Conservation (phyloP, 2,797 vertebrate genomes). For the Tokudaia tokunoshimensis region DNA sequence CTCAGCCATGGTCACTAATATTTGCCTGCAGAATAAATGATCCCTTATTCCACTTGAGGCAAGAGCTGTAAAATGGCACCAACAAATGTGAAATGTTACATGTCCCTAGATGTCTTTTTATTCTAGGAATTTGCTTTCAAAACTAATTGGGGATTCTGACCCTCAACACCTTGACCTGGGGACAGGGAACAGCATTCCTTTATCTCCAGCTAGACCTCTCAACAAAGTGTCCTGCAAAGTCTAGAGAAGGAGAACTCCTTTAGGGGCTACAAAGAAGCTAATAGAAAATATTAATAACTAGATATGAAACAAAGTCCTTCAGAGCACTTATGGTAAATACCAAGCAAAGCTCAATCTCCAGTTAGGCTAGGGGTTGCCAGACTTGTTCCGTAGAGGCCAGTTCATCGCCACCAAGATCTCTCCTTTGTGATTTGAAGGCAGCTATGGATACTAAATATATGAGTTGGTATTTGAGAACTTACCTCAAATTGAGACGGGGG, state of each 20-base stretch:
- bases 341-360: neutral
- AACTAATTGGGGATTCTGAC: neutral
- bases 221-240: neutral
- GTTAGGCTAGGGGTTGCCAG: neutral
- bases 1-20: too few species aligned
- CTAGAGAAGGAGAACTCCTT: neutral
- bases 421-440: neutral
- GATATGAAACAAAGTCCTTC: neutral
- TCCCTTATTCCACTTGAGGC: neutral
- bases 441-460: neutral
- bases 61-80: neutral
- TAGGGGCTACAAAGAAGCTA: neutral
- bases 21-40: neutral
- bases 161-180: neutral
- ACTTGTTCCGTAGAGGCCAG: neutral
- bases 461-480: neutral
- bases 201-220: neutral
- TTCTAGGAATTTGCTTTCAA: slow-evolving; percentile 1
- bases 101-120: neutral
- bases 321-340: neutral
- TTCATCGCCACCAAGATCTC: neutral
- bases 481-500: too few species aligned
- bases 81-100: neutral
- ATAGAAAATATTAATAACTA: slow-evolving; percentile 25
- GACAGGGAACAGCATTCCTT: neutral